phyloP scores from a whole-genome alignment of 2,113 vertebrate species.

The Scortum barcoo region DNA sequence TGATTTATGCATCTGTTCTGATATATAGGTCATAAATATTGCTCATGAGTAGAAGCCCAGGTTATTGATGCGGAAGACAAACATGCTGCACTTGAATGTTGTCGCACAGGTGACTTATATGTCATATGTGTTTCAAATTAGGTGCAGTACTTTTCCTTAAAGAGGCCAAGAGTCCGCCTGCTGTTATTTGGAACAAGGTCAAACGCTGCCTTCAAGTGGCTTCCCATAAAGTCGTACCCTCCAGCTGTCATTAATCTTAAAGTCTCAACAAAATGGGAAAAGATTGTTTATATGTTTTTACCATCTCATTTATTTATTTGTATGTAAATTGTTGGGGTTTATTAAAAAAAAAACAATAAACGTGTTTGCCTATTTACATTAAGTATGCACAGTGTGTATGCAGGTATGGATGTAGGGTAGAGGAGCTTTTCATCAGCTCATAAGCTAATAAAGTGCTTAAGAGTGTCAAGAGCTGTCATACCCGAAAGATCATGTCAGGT shows the following conservation, averaged over 20 bases:
- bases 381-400: neutral
- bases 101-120: conserved; percentile 6
- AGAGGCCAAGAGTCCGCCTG: neutral
- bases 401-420: neutral
- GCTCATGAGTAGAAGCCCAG: neutral
- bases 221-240: neutral
- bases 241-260: neutral
- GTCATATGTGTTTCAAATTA: neutral
- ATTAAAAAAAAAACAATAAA: too few relatives aligned
- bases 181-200: conserved; percentile 8
- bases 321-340: neutral
- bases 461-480: neutral
- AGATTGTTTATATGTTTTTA: neutral
- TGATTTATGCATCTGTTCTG: conserved; percentile 4
- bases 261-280: neutral
- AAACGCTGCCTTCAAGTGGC: conserved; percentile 30
- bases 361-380: neutral
- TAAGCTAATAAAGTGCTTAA: neutral
- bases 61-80: neutral
- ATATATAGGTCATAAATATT: neutral
- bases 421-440: neutral
- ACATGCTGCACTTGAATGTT: neutral
- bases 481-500: neutral
- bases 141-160: conserved; percentile 15
- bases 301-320: neutral